Evolutionary conservation across 2,888 invertebrate species (phyloP), one percentile per base, ranked within the genome.

Genomic region (Lasioglossum villosulum): DNA sequence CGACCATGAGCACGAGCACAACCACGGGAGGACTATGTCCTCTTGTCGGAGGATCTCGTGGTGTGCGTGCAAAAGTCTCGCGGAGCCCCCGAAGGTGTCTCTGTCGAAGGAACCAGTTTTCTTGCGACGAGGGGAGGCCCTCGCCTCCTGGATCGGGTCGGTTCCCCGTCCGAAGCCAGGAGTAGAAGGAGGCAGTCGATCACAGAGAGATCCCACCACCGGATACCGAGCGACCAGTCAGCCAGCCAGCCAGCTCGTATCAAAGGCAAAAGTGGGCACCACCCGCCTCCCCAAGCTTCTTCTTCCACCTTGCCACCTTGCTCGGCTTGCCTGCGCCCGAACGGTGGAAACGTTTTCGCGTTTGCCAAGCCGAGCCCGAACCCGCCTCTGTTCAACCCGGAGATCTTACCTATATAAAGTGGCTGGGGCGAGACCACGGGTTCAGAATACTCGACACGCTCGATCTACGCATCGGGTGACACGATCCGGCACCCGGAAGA

Each of bases 321-420:
- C 52, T 52, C 52, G 52, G 10, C 52, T 52, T 10, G 52, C 52
- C n/a, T n/a, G 52, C 23, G 10, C 1, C 52, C 52, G n/a, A 52
- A 8, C 52, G 52, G 52, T 52, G 52, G 68, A 39, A 68, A 37
- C 34, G 34, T 68, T 68, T 68, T 68, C 68, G 68, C 68, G 68
- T 68, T 23, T 52, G 34, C 27, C 63, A 2, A 30, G 63, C 30
- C 5, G 27, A 12, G 63, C 16, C 30, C 16, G 68, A 52, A 52
- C 68, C 37, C 37, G 68, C 37, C 68, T 23, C 23, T 66, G 68
- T 39, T 68, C 1, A 89, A 90, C 92, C 63, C 30, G 71, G 91
- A 91, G 93, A 94, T 94, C 94, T 68, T 92, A 94, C 94, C 93
- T 95, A 95, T 95, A 95, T 95, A 95, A 95, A 94, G 91, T 94